Percentiles rank a stretch among this genome's conserved stretches.
Evolutionary conservation across 1,140 invertebrate genomes (phyloP).

Genomic region (Ganaspis sp.): DNA sequence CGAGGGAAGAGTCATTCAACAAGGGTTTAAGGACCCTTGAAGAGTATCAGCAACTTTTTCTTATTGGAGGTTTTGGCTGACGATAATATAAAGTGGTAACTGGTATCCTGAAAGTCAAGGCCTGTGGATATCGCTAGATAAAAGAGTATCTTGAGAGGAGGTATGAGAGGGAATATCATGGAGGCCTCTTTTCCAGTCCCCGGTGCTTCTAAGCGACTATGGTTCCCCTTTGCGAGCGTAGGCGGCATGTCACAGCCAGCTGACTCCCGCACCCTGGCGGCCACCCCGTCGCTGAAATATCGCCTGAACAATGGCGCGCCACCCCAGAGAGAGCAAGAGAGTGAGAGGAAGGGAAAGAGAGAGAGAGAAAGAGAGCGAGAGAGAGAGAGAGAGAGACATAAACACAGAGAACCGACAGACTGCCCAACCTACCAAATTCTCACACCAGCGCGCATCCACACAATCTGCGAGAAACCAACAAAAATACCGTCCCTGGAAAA

Average conservation of each 20-base stretch:
- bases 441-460: slow-evolving; percentile 3
- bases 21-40: not conserved
- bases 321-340: slow-evolving; percentile 51
- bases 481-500: slow-evolving; percentile 63
- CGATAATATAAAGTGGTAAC: slow-evolving; percentile 35
- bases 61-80: not conserved
- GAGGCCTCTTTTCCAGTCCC: slow-evolving; percentile 66
- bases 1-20: not conserved
- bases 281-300: slow-evolving; percentile 73
- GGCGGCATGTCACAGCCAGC: slow-evolving; percentile 75
- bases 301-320: slow-evolving; percentile 73
- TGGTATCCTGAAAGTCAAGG: slow-evolving; percentile 60
- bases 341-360: slow-evolving; percentile 47
- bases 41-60: slow-evolving; percentile 10
- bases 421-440: slow-evolving; percentile 18
- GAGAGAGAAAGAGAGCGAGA: too few relatives aligned
- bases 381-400: slow-evolving; percentile 43
- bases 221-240: slow-evolving; percentile 72
- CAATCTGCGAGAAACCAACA: slow-evolving; percentile 47
- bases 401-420: slow-evolving; percentile 27
- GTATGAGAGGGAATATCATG: slow-evolving; percentile 51
- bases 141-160: slow-evolving; percentile 60
- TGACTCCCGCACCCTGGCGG: slow-evolving; percentile 68
- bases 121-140: slow-evolving; percentile 62
- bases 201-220: slow-evolving; percentile 68